A percentile compares a stretch with the other conserved stretches of the same genome.
phyloP scores from a whole-genome alignment of 1,140 invertebrate species.

The Papilio helenus region DNA sequence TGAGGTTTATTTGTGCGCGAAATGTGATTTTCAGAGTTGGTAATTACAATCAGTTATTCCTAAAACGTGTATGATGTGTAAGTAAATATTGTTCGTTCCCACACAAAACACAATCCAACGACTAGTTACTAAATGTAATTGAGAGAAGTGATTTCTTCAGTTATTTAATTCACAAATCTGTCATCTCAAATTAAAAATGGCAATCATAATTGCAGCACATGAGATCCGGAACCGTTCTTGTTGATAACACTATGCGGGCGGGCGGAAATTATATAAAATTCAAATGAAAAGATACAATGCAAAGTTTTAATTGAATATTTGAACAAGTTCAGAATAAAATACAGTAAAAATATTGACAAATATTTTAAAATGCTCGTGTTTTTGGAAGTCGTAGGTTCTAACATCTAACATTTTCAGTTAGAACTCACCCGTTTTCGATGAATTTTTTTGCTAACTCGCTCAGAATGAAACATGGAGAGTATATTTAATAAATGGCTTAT shows the following conservation, averaged over 20 bases:
- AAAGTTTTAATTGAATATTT: background rate
- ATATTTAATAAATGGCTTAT: no score
- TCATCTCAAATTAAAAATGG: background rate
- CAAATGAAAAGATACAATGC: background rate
- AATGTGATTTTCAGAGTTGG: background rate
- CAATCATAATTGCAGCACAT: background rate
- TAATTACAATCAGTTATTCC: background rate
- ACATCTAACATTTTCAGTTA: no score
- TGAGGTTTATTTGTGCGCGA: background rate
- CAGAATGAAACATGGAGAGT: no score
- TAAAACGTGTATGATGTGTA: background rate
- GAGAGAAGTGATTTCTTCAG: background rate
- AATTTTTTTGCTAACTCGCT: no score
- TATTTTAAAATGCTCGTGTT: no score
- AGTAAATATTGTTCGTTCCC: background rate
- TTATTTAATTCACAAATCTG: background rate
- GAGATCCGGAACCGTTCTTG: background rate
- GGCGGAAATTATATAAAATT: constrained; percentile 7
- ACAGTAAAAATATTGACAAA: no score
- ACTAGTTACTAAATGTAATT: background rate
- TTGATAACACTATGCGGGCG: background rate
- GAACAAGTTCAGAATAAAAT: background rate
- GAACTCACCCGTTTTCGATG: no score
- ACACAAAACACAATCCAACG: background rate
- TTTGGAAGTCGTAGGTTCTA: no score